Percentiles rank a stretch among this genome's conserved stretches.
These are phyloP conservation scores for Tethea ocularis DNA, from an alignment of 2,888 invertebrate genomes.

Conservation along the genomic window DNA sequence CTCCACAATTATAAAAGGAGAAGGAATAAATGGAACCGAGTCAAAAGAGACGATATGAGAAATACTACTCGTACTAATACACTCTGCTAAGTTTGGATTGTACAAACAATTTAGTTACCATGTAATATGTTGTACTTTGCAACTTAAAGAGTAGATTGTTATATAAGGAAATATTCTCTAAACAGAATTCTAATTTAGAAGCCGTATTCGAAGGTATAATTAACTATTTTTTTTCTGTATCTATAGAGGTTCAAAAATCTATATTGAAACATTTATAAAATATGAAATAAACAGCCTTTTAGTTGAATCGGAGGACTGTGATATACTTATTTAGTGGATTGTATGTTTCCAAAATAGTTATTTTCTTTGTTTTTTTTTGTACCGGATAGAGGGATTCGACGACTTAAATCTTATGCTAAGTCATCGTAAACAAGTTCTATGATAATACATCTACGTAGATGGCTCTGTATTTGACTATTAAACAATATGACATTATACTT, in stretches of 20 bases:
- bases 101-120: slow-evolving; percentile 32
- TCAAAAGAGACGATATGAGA: slow-evolving; percentile 2
- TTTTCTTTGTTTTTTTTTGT: slow-evolving; percentile 68
- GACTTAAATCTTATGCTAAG: slow-evolving; percentile 42
- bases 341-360: slow-evolving; percentile 61
- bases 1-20: background rate
- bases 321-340: slow-evolving; percentile 58
- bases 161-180: slow-evolving; percentile 45
- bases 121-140: slow-evolving; percentile 45
- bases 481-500: slow-evolving; percentile 65
- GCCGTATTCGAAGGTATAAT: slow-evolving; percentile 63
- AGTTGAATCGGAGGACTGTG: slow-evolving; percentile 63
- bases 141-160: slow-evolving; percentile 41
- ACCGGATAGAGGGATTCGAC: slow-evolving; percentile 63
- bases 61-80: slow-evolving; percentile 7
- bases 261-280: slow-evolving; percentile 68
- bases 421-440: slow-evolving; percentile 58
- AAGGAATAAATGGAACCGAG: slow-evolving; percentile 2
- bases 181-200: slow-evolving; percentile 52
- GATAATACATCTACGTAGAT: slow-evolving; percentile 68
- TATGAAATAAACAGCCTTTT: slow-evolving; percentile 69
- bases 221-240: slow-evolving; percentile 67
- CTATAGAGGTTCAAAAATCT: slow-evolving; percentile 68
- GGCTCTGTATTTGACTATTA: slow-evolving; percentile 81
- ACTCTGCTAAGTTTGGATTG: slow-evolving; percentile 22